phyloP scores from a whole-genome alignment of 2,797 vertebrate genomes.

The Lophius americanus region DNA sequence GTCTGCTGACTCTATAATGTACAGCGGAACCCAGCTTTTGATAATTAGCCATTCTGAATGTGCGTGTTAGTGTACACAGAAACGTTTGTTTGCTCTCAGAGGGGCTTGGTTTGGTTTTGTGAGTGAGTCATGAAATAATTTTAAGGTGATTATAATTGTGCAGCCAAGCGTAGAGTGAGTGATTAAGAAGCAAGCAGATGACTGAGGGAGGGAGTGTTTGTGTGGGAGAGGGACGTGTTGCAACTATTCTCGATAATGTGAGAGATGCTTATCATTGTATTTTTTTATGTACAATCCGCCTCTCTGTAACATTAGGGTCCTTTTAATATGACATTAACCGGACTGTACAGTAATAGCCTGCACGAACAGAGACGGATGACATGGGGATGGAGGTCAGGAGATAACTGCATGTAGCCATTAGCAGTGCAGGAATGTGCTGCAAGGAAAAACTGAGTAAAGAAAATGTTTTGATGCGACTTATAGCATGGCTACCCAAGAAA shows the following conservation, averaged over 20 bases:
- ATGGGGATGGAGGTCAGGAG: constrained; percentile 10
- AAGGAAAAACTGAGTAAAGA: too few relatives aligned
- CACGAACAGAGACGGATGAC: constrained; percentile 15
- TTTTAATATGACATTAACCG: background rate
- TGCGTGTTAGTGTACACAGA: background rate
- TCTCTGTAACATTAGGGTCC: background rate
- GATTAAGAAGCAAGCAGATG: constrained; percentile 73
- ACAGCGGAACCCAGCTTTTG: constrained; percentile 9
- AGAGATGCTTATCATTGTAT: constrained; percentile 53
- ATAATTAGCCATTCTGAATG: constrained; percentile 14
- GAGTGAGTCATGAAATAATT: constrained; percentile 71
- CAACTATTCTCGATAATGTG: constrained; percentile 53
- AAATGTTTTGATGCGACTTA: too few relatives aligned
- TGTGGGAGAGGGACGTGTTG: constrained; percentile 18
- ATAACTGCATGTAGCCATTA: constrained; percentile 14
- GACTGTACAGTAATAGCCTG: background rate
- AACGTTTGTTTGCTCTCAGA: background rate
- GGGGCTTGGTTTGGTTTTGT: constrained; percentile 59
- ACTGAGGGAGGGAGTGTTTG: constrained; percentile 39
- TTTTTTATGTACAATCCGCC: constrained; percentile 2
- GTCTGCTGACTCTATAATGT: background rate
- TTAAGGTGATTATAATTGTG: constrained; percentile 81
- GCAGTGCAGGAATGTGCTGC: too few relatives aligned
- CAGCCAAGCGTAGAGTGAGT: constrained; percentile 64
- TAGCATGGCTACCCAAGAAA: too few relatives aligned